Evolutionary conservation across 2,888 invertebrate genomes (phyloP).

Genomic region (Keiferia lycopersicella): DNA sequence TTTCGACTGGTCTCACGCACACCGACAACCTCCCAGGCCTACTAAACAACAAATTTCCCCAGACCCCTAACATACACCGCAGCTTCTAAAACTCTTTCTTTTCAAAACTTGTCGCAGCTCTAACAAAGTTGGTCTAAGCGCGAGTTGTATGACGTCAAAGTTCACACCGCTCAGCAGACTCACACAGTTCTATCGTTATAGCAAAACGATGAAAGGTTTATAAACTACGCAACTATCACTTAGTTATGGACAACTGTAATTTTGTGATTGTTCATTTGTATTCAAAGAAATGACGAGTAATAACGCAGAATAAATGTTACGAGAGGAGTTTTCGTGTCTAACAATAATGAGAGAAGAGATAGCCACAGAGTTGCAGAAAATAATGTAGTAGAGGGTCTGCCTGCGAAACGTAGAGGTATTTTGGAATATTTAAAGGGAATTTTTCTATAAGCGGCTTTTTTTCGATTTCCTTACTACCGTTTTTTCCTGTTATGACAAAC

Average conservation of each 20-base stretch:
- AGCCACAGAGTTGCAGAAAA: background rate
- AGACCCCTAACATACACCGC: background rate
- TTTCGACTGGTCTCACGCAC: slow-evolving; percentile 67
- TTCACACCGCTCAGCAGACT: slow-evolving; percentile 34
- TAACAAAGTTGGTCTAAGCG: background rate
- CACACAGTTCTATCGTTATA: slow-evolving; percentile 42
- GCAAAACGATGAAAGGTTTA: slow-evolving; percentile 39
- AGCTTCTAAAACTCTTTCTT: too few relatives aligned
- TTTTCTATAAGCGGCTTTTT: too few relatives aligned
- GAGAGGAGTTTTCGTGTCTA: background rate
- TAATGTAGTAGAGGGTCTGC: background rate
- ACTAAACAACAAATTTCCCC: slow-evolving; percentile 32
- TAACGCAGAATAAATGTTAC: background rate
- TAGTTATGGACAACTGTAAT: background rate
- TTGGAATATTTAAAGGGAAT: too few relatives aligned
- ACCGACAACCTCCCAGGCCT: slow-evolving; percentile 44
- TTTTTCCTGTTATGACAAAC: too few relatives aligned
- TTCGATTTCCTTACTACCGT: too few relatives aligned
- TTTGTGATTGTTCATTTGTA: slow-evolving; percentile 27
- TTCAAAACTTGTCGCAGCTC: background rate
- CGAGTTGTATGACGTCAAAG: slow-evolving; percentile 1
- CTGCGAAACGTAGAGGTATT: background rate
- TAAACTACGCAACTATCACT: slow-evolving; percentile 6
- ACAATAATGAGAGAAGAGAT: background rate
- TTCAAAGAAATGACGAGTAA: slow-evolving; percentile 21